These are phyloP conservation scores for Trichonephila inaurata DNA, from an alignment of 1,140 invertebrate genomes.

Conservation along the genomic window DNA sequence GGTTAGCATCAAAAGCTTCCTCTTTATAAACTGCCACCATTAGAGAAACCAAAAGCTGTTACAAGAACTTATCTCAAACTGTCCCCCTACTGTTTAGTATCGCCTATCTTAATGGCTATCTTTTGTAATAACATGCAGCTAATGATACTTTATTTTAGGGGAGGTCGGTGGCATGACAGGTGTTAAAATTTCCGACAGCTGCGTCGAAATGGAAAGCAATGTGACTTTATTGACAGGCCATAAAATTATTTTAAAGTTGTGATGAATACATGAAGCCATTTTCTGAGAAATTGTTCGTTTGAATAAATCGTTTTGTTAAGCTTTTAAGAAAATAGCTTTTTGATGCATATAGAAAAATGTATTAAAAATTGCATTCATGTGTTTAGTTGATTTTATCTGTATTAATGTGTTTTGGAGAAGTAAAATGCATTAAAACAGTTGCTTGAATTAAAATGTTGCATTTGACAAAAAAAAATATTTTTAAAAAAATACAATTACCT, in stretches of 20 bases:
- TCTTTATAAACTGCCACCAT: background rate
- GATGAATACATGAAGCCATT: background rate
- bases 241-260: background rate
- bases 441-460: too few relatives aligned
- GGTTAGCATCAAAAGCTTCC: slow-evolving; percentile 2
- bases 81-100: background rate
- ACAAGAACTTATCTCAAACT: slow-evolving; percentile 2
- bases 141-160: slow-evolving; percentile 8
- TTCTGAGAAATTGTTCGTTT: background rate
- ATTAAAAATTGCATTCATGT: too few relatives aligned
- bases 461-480: too few relatives aligned
- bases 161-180: slow-evolving; percentile 3
- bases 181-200: slow-evolving; percentile 22
- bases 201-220: background rate
- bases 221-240: background rate
- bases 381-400: too few relatives aligned
- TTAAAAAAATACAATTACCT: too few relatives aligned
- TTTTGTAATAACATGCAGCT: background rate
- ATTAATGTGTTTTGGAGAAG: too few relatives aligned
- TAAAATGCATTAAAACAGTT: too few relatives aligned
- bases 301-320: too few relatives aligned
- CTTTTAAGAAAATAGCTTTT: too few relatives aligned
- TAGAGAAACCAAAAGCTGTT: background rate
- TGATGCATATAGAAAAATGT: too few relatives aligned
- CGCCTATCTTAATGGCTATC: slow-evolving; percentile 17